Evolutionary conservation across 2,113 vertebrate genomes (phyloP).

Genomic region (Phocoena sinus): DNA sequence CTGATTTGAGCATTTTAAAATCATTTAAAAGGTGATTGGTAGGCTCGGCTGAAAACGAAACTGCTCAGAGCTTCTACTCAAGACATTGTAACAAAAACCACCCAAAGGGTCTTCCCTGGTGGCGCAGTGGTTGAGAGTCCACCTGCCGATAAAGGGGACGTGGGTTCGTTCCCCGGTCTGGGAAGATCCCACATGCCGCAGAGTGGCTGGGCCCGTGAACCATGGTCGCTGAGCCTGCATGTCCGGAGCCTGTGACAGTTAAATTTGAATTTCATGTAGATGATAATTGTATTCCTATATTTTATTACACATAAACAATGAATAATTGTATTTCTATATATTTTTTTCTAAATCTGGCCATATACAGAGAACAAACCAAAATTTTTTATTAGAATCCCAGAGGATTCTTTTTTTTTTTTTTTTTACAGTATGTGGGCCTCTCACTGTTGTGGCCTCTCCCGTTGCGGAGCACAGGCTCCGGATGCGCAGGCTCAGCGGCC

Average conservation of each 20-base stretch:
- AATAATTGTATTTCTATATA: neutral
- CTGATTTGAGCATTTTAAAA: neutral
- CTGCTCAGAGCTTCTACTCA: neutral
- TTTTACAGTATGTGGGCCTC: too few species aligned
- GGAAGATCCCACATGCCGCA: too few species aligned
- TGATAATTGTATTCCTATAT: neutral
- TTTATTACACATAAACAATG: neutral
- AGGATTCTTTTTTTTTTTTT: neutral
- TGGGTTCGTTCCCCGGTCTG: too few species aligned
- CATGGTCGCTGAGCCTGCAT: too few species aligned
- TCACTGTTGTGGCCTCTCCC: too few species aligned
- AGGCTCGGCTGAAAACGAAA: neutral
- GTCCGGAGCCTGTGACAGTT: neutral
- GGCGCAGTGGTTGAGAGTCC: too few species aligned
- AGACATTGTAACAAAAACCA: neutral
- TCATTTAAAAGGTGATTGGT: neutral
- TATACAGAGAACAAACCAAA: neutral
- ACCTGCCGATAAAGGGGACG: too few species aligned
- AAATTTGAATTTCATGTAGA: constrained; percentile 3
- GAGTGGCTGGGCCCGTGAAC: too few species aligned
- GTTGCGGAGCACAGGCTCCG: too few species aligned
- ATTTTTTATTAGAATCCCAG: neutral
- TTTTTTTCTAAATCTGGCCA: neutral
- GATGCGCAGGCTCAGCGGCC: too few species aligned
- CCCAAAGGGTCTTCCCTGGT: neutral